Conservation (phyloP, 2,797 vertebrate genomes). For the Mormyrops attenuatus region DNA sequence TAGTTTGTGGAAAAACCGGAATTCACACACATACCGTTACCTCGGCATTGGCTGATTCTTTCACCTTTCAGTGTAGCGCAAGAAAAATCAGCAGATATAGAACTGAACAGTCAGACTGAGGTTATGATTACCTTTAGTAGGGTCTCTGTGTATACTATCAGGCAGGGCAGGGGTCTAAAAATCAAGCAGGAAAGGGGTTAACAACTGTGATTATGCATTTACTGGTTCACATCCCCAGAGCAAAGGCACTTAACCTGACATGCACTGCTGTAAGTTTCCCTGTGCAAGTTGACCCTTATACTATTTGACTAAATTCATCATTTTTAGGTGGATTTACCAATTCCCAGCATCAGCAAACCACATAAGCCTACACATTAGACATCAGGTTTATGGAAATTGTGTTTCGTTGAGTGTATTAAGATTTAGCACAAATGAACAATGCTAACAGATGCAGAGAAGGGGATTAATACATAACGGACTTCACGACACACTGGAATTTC, state of each 20-base stretch:
- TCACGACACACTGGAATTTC: not conserved
- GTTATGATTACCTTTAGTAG: not conserved
- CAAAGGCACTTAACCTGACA: not conserved
- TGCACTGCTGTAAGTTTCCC: not conserved
- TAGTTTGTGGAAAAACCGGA: slow-evolving; percentile 26
- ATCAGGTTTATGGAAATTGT: not conserved
- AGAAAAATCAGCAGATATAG: not conserved
- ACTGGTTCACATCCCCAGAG: not conserved
- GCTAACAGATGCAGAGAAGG: not conserved
- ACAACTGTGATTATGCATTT: not conserved
- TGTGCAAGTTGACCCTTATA: not conserved
- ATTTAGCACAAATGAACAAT: not conserved
- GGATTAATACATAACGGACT: not conserved
- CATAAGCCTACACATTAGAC: slow-evolving; percentile 4
- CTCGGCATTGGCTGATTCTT: slow-evolving; percentile 29
- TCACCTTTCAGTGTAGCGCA: not conserved
- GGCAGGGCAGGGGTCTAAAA: not conserved
- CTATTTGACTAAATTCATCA: not conserved
- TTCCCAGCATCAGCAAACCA: not conserved
- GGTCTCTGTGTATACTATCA: not conserved
- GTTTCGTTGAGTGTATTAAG: not conserved
- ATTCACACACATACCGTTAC: slow-evolving; percentile 22
- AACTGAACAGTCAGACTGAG: not conserved
- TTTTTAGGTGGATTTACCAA: not conserved
- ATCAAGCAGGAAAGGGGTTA: not conserved